These are phyloP conservation scores for Temnothorax rugatulus DNA, from an alignment of 2,888 invertebrate species.

Conservation along the genomic window DNA sequence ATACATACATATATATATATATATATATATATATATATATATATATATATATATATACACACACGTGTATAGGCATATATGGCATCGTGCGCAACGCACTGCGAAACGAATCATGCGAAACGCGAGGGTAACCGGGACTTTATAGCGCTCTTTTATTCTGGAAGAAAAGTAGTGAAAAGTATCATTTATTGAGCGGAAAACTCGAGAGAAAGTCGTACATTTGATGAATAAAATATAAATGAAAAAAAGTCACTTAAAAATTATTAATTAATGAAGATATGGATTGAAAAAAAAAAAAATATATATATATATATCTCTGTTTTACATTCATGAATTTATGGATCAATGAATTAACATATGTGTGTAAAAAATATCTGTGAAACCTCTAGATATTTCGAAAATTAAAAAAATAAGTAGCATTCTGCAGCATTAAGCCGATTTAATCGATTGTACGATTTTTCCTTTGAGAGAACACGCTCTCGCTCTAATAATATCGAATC, in stretches of 20 bases:
- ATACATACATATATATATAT: constrained; percentile 59
- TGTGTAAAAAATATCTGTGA: background rate
- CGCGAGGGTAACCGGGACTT: constrained; percentile 37
- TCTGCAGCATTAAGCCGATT: background rate
- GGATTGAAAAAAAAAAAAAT: background rate
- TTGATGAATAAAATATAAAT: constrained; percentile 5
- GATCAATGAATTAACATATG: background rate
- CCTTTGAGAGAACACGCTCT: background rate
- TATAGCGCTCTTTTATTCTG: constrained; percentile 5
- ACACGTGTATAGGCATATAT: constrained; percentile 53
- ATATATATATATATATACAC: constrained; percentile 54
- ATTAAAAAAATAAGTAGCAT: background rate
- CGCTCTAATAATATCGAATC: constrained; percentile 11
- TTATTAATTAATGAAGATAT: background rate
- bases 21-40: constrained; percentile 55
- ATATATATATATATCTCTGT: background rate
- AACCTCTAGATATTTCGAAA: background rate
- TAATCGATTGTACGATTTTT: constrained; percentile 30
- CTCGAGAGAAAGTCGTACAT: constrained; percentile 23
- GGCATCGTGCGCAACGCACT: background rate
- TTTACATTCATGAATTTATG: background rate
- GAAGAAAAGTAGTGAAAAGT: background rate
- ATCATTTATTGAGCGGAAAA: background rate
- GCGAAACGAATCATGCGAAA: constrained; percentile 42
- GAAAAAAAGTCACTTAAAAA: background rate